Conservation (phyloP, 2,888 invertebrate genomes). For the Pachydiplax longipennis region DNA sequence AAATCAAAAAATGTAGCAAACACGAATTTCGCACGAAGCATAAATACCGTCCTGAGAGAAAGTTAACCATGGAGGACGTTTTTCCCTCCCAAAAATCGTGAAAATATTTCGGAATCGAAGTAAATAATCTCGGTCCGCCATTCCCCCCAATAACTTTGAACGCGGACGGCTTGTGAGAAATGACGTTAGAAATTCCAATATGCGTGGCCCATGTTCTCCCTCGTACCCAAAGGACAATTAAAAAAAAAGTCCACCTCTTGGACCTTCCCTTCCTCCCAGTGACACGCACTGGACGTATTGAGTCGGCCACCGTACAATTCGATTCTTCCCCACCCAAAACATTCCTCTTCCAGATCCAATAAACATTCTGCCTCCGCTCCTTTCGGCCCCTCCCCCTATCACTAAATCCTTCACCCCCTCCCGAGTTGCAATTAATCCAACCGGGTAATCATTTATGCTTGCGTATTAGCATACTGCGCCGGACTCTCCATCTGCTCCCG, state of each 20-base stretch:
- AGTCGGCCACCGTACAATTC: background rate
- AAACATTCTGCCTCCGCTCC: conserved; percentile 10
- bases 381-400: conserved; percentile 14
- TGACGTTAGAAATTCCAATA: background rate
- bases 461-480: conserved; percentile 42
- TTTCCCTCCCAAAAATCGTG: too few relatives aligned
- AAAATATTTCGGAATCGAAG: too few relatives aligned
- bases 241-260: background rate
- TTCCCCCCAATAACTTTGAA: background rate
- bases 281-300: conserved; percentile 9
- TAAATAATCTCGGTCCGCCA: too few relatives aligned
- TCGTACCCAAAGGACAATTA: conserved; percentile 2
- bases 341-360: conserved; percentile 44
- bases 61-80: too few relatives aligned
- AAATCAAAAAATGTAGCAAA: too few relatives aligned
- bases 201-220: background rate
- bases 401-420: conserved; percentile 21
- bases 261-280: background rate
- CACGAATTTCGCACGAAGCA: too few relatives aligned
- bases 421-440: conserved; percentile 36
- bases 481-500: conserved; percentile 41
- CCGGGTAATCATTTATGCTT: conserved; percentile 39
- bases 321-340: background rate
- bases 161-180: background rate
- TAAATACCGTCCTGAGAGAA: too few relatives aligned